Conservation (phyloP, 2,113 vertebrate genomes). For the Ifrita kowaldi region DNA sequence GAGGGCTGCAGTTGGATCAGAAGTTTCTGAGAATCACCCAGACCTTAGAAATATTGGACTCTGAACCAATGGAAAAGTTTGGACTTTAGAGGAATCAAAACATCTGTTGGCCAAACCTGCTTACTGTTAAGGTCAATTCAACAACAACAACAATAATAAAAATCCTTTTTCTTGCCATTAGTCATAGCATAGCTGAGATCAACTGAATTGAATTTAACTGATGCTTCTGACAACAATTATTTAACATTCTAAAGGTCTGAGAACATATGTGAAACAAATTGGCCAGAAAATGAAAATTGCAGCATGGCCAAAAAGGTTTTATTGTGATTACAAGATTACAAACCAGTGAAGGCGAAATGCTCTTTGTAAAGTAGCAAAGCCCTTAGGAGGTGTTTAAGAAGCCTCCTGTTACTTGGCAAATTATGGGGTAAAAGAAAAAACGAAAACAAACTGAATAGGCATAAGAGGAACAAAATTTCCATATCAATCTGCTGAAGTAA, state of each 20-base stretch:
- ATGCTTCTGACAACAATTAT: conserved; percentile 6
- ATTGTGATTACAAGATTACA: not conserved
- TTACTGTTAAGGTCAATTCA: not conserved
- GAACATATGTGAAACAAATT: conserved; percentile 29
- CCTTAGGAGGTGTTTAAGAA: not conserved
- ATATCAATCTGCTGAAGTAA: not conserved
- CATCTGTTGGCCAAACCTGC: not conserved
- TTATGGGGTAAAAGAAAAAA: not conserved
- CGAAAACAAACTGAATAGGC: not conserved
- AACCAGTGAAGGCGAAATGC: not conserved
- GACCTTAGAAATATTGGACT: not conserved
- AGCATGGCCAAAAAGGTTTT: conserved; percentile 2
- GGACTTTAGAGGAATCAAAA: not conserved
- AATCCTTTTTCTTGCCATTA: not conserved
- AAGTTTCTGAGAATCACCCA: not conserved
- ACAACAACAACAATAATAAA: not conserved
- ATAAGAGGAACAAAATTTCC: conserved; percentile 1
- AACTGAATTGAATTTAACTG: not conserved
- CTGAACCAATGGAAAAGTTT: not conserved
- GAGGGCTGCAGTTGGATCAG: not conserved
- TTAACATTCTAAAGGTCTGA: not conserved
- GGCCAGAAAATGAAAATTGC: conserved; percentile 39
- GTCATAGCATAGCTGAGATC: not conserved
- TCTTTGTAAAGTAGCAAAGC: not conserved
- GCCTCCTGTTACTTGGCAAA: not conserved